These are phyloP conservation scores for Oxyteleia sp. DNA, from an alignment of 2,888 invertebrate species.

Conservation along the genomic window DNA sequence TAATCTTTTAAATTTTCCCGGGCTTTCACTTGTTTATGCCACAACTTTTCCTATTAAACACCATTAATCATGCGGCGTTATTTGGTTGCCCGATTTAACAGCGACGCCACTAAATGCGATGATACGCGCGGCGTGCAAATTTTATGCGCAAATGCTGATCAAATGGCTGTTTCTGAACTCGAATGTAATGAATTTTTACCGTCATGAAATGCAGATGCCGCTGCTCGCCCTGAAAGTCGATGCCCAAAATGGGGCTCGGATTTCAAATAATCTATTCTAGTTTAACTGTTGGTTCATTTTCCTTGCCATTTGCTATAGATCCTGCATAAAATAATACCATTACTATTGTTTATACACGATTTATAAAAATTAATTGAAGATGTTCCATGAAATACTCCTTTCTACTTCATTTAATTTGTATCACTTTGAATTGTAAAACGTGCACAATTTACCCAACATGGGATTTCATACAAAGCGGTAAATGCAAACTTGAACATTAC, in stretches of 20 bases:
- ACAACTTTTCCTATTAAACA: slow-evolving; percentile 62
- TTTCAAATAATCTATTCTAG: too few relatives aligned
- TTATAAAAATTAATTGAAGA: too few relatives aligned
- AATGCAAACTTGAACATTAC: neutral
- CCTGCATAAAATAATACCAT: too few relatives aligned
- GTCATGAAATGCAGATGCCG: neutral
- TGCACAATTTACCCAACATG: too few relatives aligned
- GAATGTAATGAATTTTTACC: neutral
- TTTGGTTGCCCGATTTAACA: slow-evolving; percentile 37
- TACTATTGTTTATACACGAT: too few relatives aligned
- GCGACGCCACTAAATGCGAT: slow-evolving; percentile 21
- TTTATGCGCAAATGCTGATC: slow-evolving; percentile 8
- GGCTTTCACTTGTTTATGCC: slow-evolving; percentile 47
- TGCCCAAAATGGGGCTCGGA: too few relatives aligned
- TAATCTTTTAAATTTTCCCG: slow-evolving; percentile 62
- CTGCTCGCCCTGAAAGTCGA: neutral
- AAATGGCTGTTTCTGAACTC: slow-evolving; percentile 1
- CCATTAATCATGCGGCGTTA: slow-evolving; percentile 49
- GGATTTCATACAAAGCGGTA: neutral
- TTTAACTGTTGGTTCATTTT: too few relatives aligned
- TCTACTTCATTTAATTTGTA: too few relatives aligned
- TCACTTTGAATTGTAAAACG: too few relatives aligned
- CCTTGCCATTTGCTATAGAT: too few relatives aligned
- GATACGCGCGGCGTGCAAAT: slow-evolving; percentile 9
- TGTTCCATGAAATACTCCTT: too few relatives aligned